Evolutionary conservation across 2,888 invertebrate genomes (phyloP).

Genomic region (Lydus trimaculatus): DNA sequence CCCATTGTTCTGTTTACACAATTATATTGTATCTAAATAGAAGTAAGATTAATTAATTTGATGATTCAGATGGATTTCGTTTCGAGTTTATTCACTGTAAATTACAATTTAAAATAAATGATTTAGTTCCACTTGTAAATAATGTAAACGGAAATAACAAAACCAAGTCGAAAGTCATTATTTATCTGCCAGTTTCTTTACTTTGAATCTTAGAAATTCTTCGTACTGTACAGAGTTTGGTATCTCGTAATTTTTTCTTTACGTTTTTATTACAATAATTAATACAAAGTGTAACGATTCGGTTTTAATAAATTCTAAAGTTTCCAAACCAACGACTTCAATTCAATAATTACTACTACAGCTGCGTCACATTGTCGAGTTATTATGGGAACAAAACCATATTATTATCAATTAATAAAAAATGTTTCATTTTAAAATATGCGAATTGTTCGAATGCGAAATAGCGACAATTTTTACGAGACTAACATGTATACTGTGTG

Average conservation of each 20-base stretch:
- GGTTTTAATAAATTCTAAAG: not conserved
- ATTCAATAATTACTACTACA: not conserved
- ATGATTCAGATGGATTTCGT: not conserved
- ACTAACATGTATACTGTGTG: not conserved
- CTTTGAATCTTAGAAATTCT: not conserved
- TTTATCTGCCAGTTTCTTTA: not conserved
- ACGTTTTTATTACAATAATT: not conserved
- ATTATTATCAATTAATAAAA: not conserved
- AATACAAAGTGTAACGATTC: not conserved
- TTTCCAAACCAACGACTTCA: not conserved
- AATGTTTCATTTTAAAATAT: not conserved
- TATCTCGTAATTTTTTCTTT: not conserved
- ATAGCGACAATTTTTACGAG: not conserved
- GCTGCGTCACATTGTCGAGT: not conserved
- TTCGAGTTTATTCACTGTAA: not conserved
- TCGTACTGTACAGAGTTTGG: not conserved
- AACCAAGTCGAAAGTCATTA: not conserved
- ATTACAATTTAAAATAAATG: not conserved
- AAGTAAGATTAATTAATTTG: conserved; percentile 7
- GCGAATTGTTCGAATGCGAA: not conserved
- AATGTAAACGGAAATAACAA: conserved; percentile 4
- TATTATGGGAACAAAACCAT: too few relatives aligned
- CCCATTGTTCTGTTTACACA: not conserved
- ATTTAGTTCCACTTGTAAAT: not conserved
- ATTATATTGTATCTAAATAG: not conserved